Evolutionary conservation across 2,113 vertebrate species (phyloP).

Genomic region (Monopterus albus): DNA sequence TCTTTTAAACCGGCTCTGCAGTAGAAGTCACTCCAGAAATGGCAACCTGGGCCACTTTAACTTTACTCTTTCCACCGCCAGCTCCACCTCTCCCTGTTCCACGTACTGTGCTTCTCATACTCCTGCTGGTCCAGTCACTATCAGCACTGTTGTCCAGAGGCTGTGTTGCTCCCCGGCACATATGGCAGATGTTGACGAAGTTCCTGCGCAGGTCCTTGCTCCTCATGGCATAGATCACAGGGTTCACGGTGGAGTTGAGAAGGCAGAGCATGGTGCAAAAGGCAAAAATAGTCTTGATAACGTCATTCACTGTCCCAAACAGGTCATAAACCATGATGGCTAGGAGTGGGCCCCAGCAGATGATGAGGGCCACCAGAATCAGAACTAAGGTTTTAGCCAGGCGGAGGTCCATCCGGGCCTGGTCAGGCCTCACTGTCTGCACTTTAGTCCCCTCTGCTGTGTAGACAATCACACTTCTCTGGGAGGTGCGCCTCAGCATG

Average conservation of each 20-base stretch:
- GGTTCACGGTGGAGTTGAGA: conserved; percentile 98
- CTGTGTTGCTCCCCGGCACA: conserved; percentile 85
- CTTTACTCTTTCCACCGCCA: conserved; percentile 87
- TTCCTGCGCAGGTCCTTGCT: conserved; percentile 97
- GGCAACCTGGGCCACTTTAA: conserved; percentile 96
- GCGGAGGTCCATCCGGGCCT: conserved; percentile 97
- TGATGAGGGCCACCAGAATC: conserved; percentile 95
- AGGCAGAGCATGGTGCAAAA: conserved; percentile 98
- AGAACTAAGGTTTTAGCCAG: conserved; percentile 97
- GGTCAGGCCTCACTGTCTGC: conserved; percentile 93
- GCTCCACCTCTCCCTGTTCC: conserved; percentile 75
- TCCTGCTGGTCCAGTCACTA: conserved; percentile 93
- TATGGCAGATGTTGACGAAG: conserved; percentile 91
- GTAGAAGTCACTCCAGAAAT: conserved; percentile 91
- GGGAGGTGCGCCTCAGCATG: conserved; percentile 95
- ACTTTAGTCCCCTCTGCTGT: conserved; percentile 93
- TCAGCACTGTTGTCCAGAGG: conserved; percentile 94
- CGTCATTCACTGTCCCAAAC: conserved; percentile 96
- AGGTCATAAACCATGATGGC: conserved; percentile 98
- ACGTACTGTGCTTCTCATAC: conserved; percentile 84
- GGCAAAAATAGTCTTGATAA: conserved; percentile 95
- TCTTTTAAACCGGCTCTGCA: conserved; percentile 89
- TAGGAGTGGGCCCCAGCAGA: conserved; percentile 98
- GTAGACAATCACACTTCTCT: conserved; percentile 95
- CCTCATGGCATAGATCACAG: conserved; percentile 97